A percentile compares a stretch with the other conserved stretches of the same genome.
Conservation (phyloP, 92 coral and sea anemone genomes). For the Porites evermanni region DNA sequence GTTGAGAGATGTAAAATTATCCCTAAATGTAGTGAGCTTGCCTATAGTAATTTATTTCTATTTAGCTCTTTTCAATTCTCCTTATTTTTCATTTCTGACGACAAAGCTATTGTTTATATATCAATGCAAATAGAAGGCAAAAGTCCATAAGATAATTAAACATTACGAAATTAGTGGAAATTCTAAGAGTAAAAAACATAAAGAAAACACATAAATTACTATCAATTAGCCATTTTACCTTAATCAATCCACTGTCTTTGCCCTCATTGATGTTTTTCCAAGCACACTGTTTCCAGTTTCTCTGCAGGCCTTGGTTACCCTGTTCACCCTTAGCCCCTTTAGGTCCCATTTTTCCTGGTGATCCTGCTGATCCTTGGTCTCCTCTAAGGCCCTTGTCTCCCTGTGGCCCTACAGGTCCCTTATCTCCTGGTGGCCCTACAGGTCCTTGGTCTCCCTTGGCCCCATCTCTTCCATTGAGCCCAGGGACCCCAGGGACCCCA, state of each 20-base stretch:
- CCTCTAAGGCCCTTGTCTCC: background rate
- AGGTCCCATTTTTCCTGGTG: background rate
- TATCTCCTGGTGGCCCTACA: background rate
- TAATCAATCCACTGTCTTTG: constrained; percentile 13
- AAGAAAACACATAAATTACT: too few relatives aligned
- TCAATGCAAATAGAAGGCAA: too few relatives aligned
- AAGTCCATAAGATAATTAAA: too few relatives aligned
- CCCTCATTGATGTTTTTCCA: constrained; percentile 22
- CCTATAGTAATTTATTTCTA: too few relatives aligned
- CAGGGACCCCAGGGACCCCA: background rate
- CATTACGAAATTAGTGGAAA: too few relatives aligned
- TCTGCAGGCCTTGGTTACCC: background rate
- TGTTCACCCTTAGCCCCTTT: background rate
- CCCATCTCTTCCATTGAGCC: background rate
- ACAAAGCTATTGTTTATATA: too few relatives aligned
- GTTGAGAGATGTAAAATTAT: too few relatives aligned
- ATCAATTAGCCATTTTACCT: background rate
- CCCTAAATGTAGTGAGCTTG: too few relatives aligned
- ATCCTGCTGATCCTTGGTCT: too few relatives aligned
- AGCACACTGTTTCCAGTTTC: constrained; percentile 28
- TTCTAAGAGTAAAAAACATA: too few relatives aligned
- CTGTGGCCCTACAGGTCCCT: background rate
- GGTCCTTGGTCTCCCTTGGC: background rate
- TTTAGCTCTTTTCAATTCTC: too few relatives aligned
- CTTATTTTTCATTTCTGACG: too few relatives aligned